Evolutionary conservation across 2,797 vertebrate species (phyloP), one percentile per base, ranked within the genome.

Genomic region (Sebastes hopkinsi): DNA sequence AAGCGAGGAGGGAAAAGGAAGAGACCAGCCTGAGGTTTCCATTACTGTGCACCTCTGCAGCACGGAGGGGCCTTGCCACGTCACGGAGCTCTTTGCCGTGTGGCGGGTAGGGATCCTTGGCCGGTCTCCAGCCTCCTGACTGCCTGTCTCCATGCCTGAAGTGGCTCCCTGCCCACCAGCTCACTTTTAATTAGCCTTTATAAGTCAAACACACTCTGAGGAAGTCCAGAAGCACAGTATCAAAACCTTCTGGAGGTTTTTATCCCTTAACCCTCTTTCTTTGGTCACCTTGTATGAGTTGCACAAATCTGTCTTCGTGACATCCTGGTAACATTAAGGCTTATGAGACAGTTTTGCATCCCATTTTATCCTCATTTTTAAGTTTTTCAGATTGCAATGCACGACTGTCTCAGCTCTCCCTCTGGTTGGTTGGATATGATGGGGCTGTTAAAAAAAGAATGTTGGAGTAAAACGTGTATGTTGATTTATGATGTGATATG

Each of bases 171-270:
- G 82, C 84, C 84, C 83, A 77, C 77, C 78, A 72, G 64, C 73
- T 94, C 90, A 89, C 84, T 93, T 94, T 81, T 89, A 93, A 94
- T 94, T 86, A 93, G 90, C 84, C 87, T 79, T 66, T 23, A 10
- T 52, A 83, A 87, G 87, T 89, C 83, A 88, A 88, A 85, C 23
- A 22, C 61, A 66, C 81, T 80, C 25, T 73, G 80, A 88, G 79
- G 82, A 88, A 90, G 82, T 85, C 87, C 77, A 89, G 82, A 30
- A 86, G 71, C 74, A 20, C 42, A 72, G 62, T 50, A 82, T 83
- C 77, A 77, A 81, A 89, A 87, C 64, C 67, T 69, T 75, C 58
- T 85, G 67, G 67, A 76, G 72, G 10, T 73, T 91, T 88, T 88
- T 65, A 80, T 81, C 62, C 64, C 55, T 56, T 46, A 73, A 81